Evolutionary conservation across 2,888 invertebrate species (phyloP).

Genomic region (Hesperia comma): DNA sequence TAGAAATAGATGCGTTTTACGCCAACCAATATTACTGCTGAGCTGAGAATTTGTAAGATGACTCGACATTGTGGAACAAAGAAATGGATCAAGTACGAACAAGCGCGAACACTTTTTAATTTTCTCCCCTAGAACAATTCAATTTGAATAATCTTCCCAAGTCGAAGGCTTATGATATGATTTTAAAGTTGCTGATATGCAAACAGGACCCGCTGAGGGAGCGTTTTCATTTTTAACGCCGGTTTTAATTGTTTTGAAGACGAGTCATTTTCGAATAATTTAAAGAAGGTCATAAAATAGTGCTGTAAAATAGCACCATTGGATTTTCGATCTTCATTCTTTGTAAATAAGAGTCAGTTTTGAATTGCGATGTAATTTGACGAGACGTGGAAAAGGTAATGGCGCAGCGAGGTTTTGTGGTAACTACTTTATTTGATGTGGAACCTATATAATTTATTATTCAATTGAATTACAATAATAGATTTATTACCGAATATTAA

Average conservation of each 20-base stretch:
- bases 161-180: constrained; percentile 9
- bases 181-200: constrained; percentile 6
- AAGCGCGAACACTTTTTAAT: constrained; percentile 13
- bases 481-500: too few relatives aligned
- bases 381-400: too few relatives aligned
- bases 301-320: background rate
- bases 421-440: too few relatives aligned
- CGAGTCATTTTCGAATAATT: background rate
- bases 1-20: background rate
- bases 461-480: too few relatives aligned
- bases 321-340: background rate
- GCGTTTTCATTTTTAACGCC: background rate
- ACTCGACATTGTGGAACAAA: constrained; percentile 3
- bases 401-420: too few relatives aligned
- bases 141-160: constrained; percentile 11
- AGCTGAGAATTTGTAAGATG: constrained; percentile 1
- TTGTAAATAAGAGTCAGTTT: background rate
- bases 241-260: background rate
- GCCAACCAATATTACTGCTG: background rate
- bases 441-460: too few relatives aligned
- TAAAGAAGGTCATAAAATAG: background rate
- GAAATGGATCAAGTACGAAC: constrained; percentile 4
- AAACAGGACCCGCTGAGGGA: background rate
- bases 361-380: too few relatives aligned
- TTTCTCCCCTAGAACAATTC: constrained; percentile 12